Conservation (phyloP, 1,140 invertebrate genomes). For the Achatina immaculata region DNA sequence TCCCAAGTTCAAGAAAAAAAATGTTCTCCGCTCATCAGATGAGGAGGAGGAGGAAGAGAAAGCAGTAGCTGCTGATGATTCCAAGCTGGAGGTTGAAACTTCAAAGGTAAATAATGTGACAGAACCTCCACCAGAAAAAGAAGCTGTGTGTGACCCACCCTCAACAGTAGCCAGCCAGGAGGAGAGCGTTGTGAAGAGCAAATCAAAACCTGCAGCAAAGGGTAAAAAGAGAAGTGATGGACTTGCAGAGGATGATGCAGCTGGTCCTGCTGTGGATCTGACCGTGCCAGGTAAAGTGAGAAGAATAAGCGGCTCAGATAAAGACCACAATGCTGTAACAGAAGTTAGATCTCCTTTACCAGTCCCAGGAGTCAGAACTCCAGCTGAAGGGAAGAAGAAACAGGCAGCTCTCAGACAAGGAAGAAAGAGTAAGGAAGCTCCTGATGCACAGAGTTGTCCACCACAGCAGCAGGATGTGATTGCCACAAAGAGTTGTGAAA, state of each 20-base stretch:
- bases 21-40: constrained; percentile 42
- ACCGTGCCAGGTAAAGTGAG: constrained; percentile 27
- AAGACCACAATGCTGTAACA: neutral
- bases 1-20: constrained; percentile 38
- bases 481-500: neutral
- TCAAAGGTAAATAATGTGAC: constrained; percentile 1
- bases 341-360: neutral
- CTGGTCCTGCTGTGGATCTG: neutral
- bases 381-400: neutral
- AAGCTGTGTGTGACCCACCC: too few relatives aligned
- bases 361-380: neutral
- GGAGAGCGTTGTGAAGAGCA: neutral
- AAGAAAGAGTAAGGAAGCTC: too few relatives aligned
- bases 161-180: too few relatives aligned
- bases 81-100: constrained; percentile 1
- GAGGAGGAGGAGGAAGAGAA: constrained; percentile 31
- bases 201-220: neutral
- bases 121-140: constrained; percentile 11
- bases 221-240: constrained; percentile 22
- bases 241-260: neutral
- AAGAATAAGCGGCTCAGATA: constrained; percentile 16
- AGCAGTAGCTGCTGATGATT: constrained; percentile 20
- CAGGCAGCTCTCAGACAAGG: neutral
- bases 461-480: neutral
- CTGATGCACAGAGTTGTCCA: neutral